phyloP scores from a whole-genome alignment of 2,797 vertebrate species.

The Lycodopsis pacificus region DNA sequence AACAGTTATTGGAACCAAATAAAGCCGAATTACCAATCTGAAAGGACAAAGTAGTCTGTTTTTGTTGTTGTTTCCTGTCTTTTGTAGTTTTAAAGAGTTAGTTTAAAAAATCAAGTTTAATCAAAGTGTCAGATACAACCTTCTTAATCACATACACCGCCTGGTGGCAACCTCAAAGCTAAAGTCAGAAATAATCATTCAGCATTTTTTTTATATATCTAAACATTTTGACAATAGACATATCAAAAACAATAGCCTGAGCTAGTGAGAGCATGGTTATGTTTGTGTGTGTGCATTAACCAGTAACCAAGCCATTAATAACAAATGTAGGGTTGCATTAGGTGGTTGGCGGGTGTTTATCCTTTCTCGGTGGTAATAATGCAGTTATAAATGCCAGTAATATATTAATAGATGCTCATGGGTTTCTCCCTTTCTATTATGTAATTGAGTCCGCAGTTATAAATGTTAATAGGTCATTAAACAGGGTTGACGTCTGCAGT shows the following conservation, averaged over 20 bases:
- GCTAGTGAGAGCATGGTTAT: background rate
- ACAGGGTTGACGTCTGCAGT: background rate
- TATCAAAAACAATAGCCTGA: background rate
- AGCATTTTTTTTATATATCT: background rate
- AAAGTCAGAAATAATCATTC: background rate
- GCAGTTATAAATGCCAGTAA: background rate
- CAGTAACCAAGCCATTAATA: background rate
- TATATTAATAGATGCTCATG: background rate
- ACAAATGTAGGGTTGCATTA: background rate
- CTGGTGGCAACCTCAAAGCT: background rate
- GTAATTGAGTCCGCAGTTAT: background rate
- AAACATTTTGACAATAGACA: background rate
- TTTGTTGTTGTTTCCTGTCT: background rate
- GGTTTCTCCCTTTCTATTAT: background rate
- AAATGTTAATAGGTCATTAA: background rate
- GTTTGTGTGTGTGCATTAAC: background rate
- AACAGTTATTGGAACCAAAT: background rate
- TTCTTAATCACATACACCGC: background rate
- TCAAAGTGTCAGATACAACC: background rate
- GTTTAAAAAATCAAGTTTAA: background rate
- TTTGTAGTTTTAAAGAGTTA: background rate
- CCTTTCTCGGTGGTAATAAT: background rate
- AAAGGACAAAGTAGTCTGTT: background rate
- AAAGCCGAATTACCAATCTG: background rate
- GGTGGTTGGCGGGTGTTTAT: background rate